Evolutionary conservation across 2,888 invertebrate species (phyloP).

Genomic region (Nineta flava): DNA sequence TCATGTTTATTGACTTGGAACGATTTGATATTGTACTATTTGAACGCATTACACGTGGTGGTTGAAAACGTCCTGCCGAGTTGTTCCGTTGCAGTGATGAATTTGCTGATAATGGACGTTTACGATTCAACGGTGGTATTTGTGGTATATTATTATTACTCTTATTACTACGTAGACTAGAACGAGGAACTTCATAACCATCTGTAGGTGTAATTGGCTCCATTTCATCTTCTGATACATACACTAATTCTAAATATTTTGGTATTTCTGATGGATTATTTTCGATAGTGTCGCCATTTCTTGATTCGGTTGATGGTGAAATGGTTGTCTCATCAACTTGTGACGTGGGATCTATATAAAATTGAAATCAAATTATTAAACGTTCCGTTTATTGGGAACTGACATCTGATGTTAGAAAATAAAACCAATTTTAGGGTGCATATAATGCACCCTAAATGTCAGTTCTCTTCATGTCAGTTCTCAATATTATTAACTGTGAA

Average conservation of each 20-base stretch:
- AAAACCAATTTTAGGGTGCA: no score
- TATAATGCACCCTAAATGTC: no score
- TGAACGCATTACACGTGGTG: not conserved
- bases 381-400: no score
- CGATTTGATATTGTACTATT: constrained; percentile 1
- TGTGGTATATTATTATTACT: constrained; percentile 2
- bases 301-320: not conserved
- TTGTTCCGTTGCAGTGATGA: not conserved
- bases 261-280: constrained; percentile 24
- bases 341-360: no score
- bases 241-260: constrained; percentile 50
- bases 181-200: constrained; percentile 48
- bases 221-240: constrained; percentile 31
- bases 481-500: no score
- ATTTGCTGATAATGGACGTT: not conserved
- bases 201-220: constrained; percentile 26
- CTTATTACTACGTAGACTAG: constrained; percentile 15
- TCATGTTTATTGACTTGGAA: not conserved
- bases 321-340: no score
- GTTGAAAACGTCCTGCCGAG: not conserved
- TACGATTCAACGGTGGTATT: not conserved
- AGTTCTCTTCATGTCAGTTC: no score
- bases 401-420: no score
- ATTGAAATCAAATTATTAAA: no score
- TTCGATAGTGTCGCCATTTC: constrained; percentile 10